These are phyloP conservation scores for Cnemophilus loriae DNA, from an alignment of 2,113 vertebrate genomes.

Conservation along the genomic window DNA sequence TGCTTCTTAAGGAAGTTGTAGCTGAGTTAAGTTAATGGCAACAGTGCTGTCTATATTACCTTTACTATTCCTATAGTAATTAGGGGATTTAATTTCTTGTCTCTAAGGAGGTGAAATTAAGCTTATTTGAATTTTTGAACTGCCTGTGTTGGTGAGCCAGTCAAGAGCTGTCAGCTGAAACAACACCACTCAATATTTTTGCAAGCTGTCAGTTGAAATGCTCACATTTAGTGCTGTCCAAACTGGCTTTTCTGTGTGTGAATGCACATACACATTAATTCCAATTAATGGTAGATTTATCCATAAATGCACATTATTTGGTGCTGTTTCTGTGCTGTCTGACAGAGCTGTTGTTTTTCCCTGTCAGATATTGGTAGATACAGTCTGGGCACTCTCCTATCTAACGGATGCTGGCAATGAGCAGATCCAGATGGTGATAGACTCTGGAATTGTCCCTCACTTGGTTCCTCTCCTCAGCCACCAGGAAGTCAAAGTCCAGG, in stretches of 20 bases:
- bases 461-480: slow-evolving; percentile 97
- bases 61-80: background rate
- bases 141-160: background rate
- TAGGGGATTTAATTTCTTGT: background rate
- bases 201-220: background rate
- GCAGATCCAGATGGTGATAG: slow-evolving; percentile 99
- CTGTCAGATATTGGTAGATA: slow-evolving; percentile 94
- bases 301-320: rapidly evolving
- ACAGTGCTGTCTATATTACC: background rate
- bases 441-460: slow-evolving; percentile 94
- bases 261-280: rapidly evolving
- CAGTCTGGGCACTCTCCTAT: slow-evolving; percentile 98
- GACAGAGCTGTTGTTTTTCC: background rate
- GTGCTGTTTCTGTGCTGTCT: background rate
- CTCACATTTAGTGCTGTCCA: background rate
- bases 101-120: background rate
- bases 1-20: background rate
- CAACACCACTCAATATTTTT: background rate
- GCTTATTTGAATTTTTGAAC: background rate
- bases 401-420: slow-evolving; percentile 98
- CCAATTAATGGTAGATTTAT: rapidly evolving
- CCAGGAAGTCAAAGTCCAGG: slow-evolving; percentile 99
- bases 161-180: background rate
- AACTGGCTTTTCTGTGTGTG: background rate
- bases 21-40: background rate